Conservation (phyloP, 2,888 invertebrate species). For the Glaucopsyche alexis region DNA sequence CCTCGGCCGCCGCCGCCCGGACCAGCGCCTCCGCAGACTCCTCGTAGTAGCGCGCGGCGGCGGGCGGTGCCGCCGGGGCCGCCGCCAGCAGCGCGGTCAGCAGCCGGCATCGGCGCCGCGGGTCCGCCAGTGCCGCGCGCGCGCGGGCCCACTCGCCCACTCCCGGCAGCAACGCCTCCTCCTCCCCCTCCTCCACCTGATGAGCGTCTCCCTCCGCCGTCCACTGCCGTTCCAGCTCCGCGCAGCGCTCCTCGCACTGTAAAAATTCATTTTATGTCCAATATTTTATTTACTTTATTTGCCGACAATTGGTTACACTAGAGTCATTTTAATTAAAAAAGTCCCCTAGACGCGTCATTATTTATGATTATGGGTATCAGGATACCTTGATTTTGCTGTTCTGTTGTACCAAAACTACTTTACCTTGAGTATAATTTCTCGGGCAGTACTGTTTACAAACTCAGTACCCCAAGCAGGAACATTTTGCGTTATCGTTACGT, state of each 20-base stretch:
- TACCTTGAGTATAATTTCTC: no score
- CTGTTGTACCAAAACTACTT: no score
- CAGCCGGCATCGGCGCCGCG: conserved; percentile 40
- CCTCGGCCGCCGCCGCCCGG: conserved; percentile 36
- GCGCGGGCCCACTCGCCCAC: conserved; percentile 50
- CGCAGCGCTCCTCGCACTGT: conserved; percentile 50
- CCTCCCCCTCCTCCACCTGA: conserved; percentile 42
- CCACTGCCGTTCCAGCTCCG: conserved; percentile 43
- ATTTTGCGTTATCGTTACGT: no score
- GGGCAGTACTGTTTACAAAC: no score
- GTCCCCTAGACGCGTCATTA: no score
- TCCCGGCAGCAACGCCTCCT: conserved; percentile 47
- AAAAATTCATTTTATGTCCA: not conserved
- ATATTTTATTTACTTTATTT: not conserved
- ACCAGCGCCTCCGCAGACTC: conserved; percentile 49
- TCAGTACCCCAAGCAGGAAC: no score
- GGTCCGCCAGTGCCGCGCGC: conserved; percentile 45
- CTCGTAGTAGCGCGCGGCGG: conserved; percentile 50
- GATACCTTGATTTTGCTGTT: no score
- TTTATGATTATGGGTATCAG: no score
- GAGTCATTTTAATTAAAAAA: no score
- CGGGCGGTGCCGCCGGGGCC: conserved; percentile 37
- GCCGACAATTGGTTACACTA: no score
- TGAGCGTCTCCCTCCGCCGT: conserved; percentile 37
- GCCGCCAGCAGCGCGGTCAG: conserved; percentile 33